Evolutionary conservation across 2,113 vertebrate genomes (phyloP).

Genomic region (Chunga burmeisteri): DNA sequence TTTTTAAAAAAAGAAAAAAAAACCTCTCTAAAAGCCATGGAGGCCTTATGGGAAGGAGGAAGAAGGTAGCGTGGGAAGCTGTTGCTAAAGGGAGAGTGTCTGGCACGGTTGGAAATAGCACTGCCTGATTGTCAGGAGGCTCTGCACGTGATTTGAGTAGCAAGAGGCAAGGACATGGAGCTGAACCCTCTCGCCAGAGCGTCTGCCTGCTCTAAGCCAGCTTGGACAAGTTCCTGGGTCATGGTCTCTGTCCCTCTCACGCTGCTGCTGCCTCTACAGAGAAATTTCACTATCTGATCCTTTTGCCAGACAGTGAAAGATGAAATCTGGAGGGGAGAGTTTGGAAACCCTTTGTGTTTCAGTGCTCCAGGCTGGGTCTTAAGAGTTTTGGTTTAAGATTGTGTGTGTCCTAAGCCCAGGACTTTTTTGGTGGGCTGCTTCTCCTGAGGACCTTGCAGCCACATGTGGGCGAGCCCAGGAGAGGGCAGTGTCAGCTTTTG

Average conservation of each 20-base stretch:
- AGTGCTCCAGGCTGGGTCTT: not conserved
- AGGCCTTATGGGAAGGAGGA: slow-evolving; percentile 6
- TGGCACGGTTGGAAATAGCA: not conserved
- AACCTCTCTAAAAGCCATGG: not conserved
- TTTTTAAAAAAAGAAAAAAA: not conserved
- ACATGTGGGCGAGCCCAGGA: not conserved
- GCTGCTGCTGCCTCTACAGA: not conserved
- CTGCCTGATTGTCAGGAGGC: not conserved
- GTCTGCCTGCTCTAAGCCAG: not conserved
- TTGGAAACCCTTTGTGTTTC: not conserved
- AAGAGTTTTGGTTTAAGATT: not conserved
- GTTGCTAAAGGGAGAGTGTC: not conserved
- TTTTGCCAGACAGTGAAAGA: not conserved
- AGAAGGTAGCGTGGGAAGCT: slow-evolving; percentile 14
- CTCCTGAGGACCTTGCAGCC: not conserved
- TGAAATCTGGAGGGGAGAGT: not conserved
- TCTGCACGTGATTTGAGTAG: not conserved
- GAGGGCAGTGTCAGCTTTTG: not conserved
- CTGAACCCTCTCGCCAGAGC: not conserved
- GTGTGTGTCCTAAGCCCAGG: not conserved
- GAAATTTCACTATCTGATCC: not conserved
- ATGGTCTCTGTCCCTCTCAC: not conserved
- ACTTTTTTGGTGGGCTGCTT: too few relatives aligned
- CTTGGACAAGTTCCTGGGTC: not conserved
- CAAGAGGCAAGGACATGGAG: not conserved